phyloP scores from a whole-genome alignment of 2,797 vertebrate species.

The Nyctalus aviator region DNA sequence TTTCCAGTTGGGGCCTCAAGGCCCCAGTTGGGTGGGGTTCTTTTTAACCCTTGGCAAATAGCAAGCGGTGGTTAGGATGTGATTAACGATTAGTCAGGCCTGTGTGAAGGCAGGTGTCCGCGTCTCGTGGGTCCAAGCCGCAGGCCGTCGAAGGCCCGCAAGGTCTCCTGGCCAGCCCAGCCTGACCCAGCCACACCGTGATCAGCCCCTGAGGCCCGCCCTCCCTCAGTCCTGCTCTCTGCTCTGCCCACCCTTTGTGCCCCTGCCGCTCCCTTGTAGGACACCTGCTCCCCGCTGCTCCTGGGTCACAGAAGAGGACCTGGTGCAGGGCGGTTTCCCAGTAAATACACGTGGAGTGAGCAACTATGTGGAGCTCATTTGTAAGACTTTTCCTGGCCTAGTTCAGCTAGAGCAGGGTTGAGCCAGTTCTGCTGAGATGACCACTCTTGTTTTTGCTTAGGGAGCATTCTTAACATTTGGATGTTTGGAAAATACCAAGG shows the following conservation, averaged over 20 bases:
- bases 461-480: not conserved
- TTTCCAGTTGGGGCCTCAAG: not conserved
- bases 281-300: not conserved
- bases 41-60: not conserved
- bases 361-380: not conserved
- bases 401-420: not conserved
- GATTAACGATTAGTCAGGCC: not conserved
- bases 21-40: not conserved
- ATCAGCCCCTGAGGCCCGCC: too few relatives aligned
- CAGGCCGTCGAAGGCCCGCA: not conserved
- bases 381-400: not conserved
- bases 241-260: not conserved
- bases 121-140: not conserved
- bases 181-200: not conserved
- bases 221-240: not conserved
- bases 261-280: fast-evolving
- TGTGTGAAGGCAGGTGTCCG: not conserved
- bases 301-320: not conserved
- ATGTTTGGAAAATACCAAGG: constrained; percentile 20
- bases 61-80: not conserved
- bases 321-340: not conserved
- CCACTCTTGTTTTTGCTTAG: not conserved
- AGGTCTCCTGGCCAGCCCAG: not conserved
- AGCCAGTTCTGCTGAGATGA: not conserved
- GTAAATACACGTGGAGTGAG: not conserved